phyloP scores from a whole-genome alignment of 2,797 vertebrate species.

The Hypotaenidia okinawae region DNA sequence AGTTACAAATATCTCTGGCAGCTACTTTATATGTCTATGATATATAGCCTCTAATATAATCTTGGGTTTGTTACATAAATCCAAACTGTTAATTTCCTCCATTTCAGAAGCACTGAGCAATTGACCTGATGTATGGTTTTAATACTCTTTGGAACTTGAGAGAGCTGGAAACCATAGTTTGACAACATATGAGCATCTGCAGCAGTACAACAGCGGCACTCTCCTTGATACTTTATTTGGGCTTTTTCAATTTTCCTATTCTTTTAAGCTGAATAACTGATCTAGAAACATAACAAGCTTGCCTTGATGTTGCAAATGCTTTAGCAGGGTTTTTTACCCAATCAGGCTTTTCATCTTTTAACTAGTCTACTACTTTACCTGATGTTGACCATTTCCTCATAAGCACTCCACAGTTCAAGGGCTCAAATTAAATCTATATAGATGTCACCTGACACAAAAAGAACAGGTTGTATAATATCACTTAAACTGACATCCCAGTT shows the following conservation, averaged over 20 bases:
- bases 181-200: background rate
- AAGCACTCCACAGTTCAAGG: background rate
- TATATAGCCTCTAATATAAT: background rate
- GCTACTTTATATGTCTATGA: background rate
- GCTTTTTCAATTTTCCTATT: background rate
- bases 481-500: background rate
- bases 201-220: background rate
- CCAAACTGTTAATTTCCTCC: background rate
- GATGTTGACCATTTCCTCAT: background rate
- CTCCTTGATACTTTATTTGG: background rate
- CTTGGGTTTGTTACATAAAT: background rate
- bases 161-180: background rate
- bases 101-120: background rate
- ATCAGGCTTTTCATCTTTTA: background rate
- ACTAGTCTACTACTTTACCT: background rate
- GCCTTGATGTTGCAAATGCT: background rate
- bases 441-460: background rate
- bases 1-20: background rate
- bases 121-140: background rate
- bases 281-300: background rate
- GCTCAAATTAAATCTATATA: background rate
- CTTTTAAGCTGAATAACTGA: background rate
- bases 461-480: background rate
- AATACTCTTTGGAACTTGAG: background rate
- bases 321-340: background rate